These are phyloP conservation scores for Bucorvus abyssinicus DNA, from an alignment of 2,797 vertebrate species.

Conservation along the genomic window DNA sequence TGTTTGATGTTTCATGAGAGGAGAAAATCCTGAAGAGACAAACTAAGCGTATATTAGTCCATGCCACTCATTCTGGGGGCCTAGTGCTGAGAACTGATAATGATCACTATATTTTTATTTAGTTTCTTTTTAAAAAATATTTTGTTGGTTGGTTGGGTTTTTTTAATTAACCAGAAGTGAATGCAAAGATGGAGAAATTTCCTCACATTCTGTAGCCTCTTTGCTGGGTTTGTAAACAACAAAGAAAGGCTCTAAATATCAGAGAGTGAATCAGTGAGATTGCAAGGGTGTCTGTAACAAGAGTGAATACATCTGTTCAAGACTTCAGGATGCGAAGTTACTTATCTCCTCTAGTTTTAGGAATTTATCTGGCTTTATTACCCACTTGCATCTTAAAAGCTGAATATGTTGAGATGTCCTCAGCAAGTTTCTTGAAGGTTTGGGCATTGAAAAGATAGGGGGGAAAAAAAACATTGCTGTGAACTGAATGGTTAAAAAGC, in stretches of 20 bases:
- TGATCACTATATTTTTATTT: neutral
- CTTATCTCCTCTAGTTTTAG: neutral
- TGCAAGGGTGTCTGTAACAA: neutral
- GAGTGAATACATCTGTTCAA: accelerated
- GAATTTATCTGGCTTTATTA: neutral
- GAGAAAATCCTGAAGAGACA: neutral
- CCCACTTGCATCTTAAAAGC: neutral
- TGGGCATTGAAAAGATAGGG: neutral
- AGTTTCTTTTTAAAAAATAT: neutral
- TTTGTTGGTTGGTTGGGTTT: neutral
- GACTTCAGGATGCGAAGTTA: neutral
- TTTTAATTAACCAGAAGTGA: neutral
- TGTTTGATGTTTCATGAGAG: neutral
- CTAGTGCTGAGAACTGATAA: neutral
- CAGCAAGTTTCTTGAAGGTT: neutral
- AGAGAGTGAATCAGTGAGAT: neutral
- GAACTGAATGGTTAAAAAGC: neutral
- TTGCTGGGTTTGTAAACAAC: neutral
- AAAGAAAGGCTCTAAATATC: neutral
- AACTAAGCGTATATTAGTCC: neutral
- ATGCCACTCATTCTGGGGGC: neutral
- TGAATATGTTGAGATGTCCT: neutral
- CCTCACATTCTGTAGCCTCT: neutral
- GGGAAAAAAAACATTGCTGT: neutral
- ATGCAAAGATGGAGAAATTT: neutral